These are phyloP conservation scores for Australoheros facetus DNA, from an alignment of 2,797 vertebrate species.

Conservation along the genomic window DNA sequence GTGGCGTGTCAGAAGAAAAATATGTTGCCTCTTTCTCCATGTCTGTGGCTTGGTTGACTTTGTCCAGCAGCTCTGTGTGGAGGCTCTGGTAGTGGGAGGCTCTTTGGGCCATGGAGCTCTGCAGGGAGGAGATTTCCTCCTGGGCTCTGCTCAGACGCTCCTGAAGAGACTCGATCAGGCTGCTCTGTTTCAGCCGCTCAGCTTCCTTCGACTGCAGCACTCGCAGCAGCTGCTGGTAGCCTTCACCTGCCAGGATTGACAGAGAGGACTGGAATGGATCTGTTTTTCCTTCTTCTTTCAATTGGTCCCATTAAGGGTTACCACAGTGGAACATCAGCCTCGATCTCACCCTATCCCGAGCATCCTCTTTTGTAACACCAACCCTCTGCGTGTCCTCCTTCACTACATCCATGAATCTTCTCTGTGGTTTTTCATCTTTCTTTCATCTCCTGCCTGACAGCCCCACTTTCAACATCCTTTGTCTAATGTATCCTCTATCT, in stretches of 20 bases:
- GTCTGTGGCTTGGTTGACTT: constrained; percentile 80
- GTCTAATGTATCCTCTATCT: too few relatives aligned
- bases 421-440: too few relatives aligned
- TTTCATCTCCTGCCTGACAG: too few relatives aligned
- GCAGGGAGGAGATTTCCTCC: constrained; percentile 85
- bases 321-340: neutral
- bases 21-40: constrained; percentile 84
- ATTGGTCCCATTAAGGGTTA: neutral
- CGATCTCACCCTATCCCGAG: neutral
- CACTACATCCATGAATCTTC: neutral
- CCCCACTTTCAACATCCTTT: too few relatives aligned
- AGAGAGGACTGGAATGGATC: neutral
- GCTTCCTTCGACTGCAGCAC: constrained; percentile 81
- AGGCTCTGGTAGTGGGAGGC: constrained; percentile 88
- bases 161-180: constrained; percentile 78
- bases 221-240: constrained; percentile 80
- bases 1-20: neutral
- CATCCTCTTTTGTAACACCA: neutral
- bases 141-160: constrained; percentile 81
- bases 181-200: constrained; percentile 78
- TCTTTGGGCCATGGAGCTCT: constrained; percentile 88
- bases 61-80: constrained; percentile 88
- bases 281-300: neutral
- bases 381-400: neutral
- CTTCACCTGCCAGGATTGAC: constrained; percentile 61